phyloP scores from a whole-genome alignment of 2,113 vertebrate genomes.

The Orthochromis indermauri region DNA sequence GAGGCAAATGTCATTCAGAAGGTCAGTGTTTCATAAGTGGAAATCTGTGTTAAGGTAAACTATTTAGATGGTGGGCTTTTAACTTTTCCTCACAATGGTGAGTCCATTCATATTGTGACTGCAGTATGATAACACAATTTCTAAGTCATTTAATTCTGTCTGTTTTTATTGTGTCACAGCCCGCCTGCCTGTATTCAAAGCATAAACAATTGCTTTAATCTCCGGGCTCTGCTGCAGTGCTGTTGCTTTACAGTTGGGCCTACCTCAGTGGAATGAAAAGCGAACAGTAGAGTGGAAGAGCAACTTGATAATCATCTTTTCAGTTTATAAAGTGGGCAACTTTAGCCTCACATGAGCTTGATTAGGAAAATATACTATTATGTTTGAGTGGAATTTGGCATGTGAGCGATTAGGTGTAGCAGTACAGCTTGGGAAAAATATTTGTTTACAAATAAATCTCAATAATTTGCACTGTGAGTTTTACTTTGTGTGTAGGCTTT shows the following conservation, averaged over 20 bases:
- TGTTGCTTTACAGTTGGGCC: not conserved
- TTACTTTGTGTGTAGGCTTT: not conserved
- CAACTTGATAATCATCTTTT: slow-evolving; percentile 1
- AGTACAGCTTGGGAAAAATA: not conserved
- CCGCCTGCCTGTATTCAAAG: not conserved
- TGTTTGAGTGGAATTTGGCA: not conserved
- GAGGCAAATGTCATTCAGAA: slow-evolving; percentile 49
- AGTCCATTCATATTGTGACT: not conserved
- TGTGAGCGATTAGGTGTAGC: not conserved
- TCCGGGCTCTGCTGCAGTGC: not conserved
- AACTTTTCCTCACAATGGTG: not conserved
- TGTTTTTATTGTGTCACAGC: not conserved
- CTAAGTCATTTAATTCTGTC: not conserved
- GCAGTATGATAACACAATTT: not conserved
- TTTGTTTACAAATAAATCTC: not conserved
- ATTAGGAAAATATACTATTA: not conserved
- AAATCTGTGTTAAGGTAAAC: slow-evolving; percentile 25
- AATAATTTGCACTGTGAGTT: not conserved
- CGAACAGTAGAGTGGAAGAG: not conserved
- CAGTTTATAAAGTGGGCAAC: not conserved
- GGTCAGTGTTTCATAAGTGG: slow-evolving; percentile 10
- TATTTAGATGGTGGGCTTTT: not conserved
- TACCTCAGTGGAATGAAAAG: not conserved
- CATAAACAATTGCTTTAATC: slow-evolving; percentile 25
- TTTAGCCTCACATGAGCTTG: not conserved